Evolutionary conservation across 1,140 invertebrate genomes (phyloP).

Genomic region (Propsilocerus akamusi): DNA sequence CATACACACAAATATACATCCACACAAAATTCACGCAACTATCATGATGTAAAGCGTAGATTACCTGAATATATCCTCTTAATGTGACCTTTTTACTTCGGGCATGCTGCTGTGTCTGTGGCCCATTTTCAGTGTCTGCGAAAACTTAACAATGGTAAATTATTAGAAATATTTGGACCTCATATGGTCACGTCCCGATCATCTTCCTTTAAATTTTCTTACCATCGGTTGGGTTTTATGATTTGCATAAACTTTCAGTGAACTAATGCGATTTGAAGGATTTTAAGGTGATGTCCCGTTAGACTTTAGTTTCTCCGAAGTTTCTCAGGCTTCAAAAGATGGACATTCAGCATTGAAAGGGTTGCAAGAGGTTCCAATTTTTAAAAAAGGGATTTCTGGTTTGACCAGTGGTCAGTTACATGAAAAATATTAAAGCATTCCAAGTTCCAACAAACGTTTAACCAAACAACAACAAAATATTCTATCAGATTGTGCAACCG

Average conservation of each 20-base stretch:
- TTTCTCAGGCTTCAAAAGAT: too few relatives aligned
- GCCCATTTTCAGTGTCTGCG: too few relatives aligned
- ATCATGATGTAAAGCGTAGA: neutral
- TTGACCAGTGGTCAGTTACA: slow-evolving; percentile 1
- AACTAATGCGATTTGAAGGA: neutral
- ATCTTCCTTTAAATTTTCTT: neutral
- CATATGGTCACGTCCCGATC: slow-evolving; percentile 1
- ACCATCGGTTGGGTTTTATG: too few relatives aligned
- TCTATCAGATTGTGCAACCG: too few relatives aligned
- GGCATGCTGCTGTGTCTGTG: neutral
- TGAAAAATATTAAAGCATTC: too few relatives aligned
- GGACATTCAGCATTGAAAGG: too few relatives aligned
- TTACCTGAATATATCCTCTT: neutral
- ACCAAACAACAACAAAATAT: too few relatives aligned
- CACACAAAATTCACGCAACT: neutral
- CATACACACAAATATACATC: neutral
- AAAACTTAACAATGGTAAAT: neutral
- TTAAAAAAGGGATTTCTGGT: neutral
- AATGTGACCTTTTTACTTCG: neutral
- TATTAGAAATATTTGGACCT: slow-evolving; percentile 4
- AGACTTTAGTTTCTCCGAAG: too few relatives aligned
- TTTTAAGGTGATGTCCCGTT: neutral
- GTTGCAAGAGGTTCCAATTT: neutral
- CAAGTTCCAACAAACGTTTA: too few relatives aligned
- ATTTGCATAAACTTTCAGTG: neutral